Evolutionary conservation across 2,888 invertebrate genomes (phyloP), one percentile per base, ranked within the genome.

Genomic region (Rugalucina vietnamica): DNA sequence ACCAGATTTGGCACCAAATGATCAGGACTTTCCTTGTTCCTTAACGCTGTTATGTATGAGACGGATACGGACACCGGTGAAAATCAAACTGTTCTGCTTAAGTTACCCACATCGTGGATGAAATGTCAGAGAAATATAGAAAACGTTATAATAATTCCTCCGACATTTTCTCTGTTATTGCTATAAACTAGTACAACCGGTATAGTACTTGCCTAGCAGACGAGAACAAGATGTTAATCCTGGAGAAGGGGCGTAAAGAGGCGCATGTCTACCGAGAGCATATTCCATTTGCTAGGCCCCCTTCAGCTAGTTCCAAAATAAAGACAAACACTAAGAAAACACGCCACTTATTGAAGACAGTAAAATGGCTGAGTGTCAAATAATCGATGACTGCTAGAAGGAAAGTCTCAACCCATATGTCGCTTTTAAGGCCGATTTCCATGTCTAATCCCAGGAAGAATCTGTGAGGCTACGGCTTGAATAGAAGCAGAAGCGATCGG

Each of bases 211-310:
- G 21, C 70, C 50, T 78, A 10, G 1, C 3, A 29, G 37, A 34
- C 70, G 77, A 18, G 49, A 36, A 5, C 3, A 24, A 12, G 43
- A 50, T 36, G 50, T n/a, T 50, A 49, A 73, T 49, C n/a, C 39
- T 39, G 79, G 79, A 1, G 65, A 79, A 79, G 2, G 73, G 5
- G 8, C 29, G 29, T 73, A 79, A 73, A 0, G 5, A 57, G 1
- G 2, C n/a, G 21, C 79, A 79, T 49, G 43, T 79, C 36, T 65
- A 73, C 24, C 37, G 32, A 29, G 73, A 79, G 43, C 74, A 79
- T 43, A 65, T 79, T 27, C 65, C 73, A 29, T 21, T 73, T 21
- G 79, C 72, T 34, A n/a, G 39, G n/a, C 73, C 73, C 1, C 73
- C 73, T 0, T 79, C 32, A 73, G 79, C 32, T 65, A 79, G 27